A percentile compares a stretch with the other conserved stretches of the same genome.
Evolutionary conservation across 2,888 invertebrate genomes (phyloP).

Genomic region (Drosophila siamana): DNA sequence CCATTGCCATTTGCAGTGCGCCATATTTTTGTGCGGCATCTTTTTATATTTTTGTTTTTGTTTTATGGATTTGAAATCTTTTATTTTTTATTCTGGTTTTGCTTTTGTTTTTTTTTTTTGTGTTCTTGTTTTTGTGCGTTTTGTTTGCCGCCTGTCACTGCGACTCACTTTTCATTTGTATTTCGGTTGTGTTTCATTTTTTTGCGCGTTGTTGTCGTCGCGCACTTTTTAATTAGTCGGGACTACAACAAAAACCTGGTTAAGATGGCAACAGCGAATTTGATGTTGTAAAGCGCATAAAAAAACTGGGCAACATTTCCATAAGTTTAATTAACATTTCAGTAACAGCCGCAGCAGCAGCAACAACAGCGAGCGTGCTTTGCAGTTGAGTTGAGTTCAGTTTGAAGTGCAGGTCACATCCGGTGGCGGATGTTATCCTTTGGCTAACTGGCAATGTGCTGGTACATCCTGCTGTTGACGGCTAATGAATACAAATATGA

Average conservation of each 20-base stretch:
- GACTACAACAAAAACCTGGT: constrained; percentile 1
- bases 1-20: constrained; percentile 32
- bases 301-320: constrained; percentile 47
- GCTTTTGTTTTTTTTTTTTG: constrained; percentile 26
- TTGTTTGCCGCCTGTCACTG: constrained; percentile 50
- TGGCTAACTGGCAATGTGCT: constrained; percentile 18
- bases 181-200: no score
- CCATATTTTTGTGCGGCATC: constrained; percentile 47
- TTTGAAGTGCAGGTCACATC: constrained; percentile 73
- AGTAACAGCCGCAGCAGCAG: constrained; percentile 20
- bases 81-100: constrained; percentile 4
- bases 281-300: constrained; percentile 28
- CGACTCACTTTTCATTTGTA: constrained; percentile 32
- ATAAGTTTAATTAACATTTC: constrained; percentile 70
- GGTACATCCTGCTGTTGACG: constrained; percentile 21
- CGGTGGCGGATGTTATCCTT: constrained; percentile 54
- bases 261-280: constrained; percentile 9
- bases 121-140: constrained; percentile 38
- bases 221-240: constrained; percentile 69
- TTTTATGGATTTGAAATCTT: constrained; percentile 33
- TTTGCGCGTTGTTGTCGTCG: constrained; percentile 15
- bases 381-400: constrained; percentile 26
- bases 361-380: constrained; percentile 6
- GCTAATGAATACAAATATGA: constrained; percentile 74
- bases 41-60: constrained; percentile 19